These are phyloP conservation scores for Drosophila robusta DNA, from an alignment of 2,888 invertebrate species.

Conservation along the genomic window DNA sequence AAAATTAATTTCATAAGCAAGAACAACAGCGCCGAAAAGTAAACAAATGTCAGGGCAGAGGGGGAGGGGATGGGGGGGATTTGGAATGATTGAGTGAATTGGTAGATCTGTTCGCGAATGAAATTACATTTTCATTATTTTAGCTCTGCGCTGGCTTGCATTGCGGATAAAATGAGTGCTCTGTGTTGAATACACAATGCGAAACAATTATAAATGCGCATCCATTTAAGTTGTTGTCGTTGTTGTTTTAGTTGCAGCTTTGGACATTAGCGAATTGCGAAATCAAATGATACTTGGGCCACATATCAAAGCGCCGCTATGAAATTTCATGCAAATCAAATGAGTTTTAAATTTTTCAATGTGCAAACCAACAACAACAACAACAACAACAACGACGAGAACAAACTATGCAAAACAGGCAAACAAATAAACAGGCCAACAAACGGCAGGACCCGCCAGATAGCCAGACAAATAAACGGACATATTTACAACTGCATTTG, in stretches of 20 bases:
- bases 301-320: slow-evolving; percentile 55
- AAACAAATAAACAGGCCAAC: slow-evolving; percentile 66
- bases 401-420: slow-evolving; percentile 46
- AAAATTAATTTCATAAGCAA: slow-evolving; percentile 77
- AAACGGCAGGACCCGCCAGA: slow-evolving; percentile 41
- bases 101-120: slow-evolving; percentile 54
- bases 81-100: slow-evolving; percentile 55
- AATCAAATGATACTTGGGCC: slow-evolving; percentile 46
- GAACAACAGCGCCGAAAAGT: slow-evolving; percentile 52
- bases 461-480: slow-evolving; percentile 73
- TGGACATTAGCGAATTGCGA: slow-evolving; percentile 29
- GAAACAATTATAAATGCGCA: slow-evolving; percentile 78
- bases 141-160: slow-evolving; percentile 27
- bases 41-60: slow-evolving; percentile 40
- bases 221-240: slow-evolving; percentile 58
- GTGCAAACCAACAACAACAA: slow-evolving; percentile 18
- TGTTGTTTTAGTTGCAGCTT: slow-evolving; percentile 2
- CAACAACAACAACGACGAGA: neutral
- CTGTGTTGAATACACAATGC: slow-evolving; percentile 38
- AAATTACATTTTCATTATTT: slow-evolving; percentile 81
- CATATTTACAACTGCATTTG: slow-evolving; percentile 77
- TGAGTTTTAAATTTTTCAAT: slow-evolving; percentile 76
- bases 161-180: slow-evolving; percentile 49
- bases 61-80: neutral
- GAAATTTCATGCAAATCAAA: slow-evolving; percentile 78